Percentiles rank a stretch among this genome's conserved stretches.
phyloP scores from a whole-genome alignment of 2,113 vertebrate species.

The Montifringilla adamsi region DNA sequence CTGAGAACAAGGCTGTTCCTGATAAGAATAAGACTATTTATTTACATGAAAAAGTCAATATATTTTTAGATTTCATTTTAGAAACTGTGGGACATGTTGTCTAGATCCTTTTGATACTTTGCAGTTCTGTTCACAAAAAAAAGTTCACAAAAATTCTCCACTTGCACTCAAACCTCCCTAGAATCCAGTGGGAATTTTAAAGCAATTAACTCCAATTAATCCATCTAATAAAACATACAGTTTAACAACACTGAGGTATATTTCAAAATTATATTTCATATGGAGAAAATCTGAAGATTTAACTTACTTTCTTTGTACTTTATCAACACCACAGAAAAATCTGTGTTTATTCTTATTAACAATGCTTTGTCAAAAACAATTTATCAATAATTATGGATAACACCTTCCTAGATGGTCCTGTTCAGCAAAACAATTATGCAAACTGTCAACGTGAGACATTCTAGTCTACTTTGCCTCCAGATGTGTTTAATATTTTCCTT shows the following conservation, averaged over 20 bases:
- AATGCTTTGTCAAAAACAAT: background rate
- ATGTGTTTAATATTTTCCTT: background rate
- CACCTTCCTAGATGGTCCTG: background rate
- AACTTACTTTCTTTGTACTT: background rate
- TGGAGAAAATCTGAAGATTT: background rate
- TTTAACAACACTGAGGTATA: background rate
- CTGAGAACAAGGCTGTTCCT: background rate
- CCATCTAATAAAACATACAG: background rate
- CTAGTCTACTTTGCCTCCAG: background rate
- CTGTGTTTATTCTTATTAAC: background rate
- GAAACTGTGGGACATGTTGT: background rate
- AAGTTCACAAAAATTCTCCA: background rate
- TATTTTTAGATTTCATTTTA: background rate
- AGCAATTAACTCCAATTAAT: background rate
- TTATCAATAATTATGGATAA: background rate
- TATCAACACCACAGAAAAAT: background rate
- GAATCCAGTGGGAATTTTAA: background rate
- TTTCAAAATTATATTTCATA: background rate
- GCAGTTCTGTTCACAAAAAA: background rate
- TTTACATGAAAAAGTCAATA: background rate
- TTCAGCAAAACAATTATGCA: background rate
- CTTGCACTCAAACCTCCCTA: accelerated
- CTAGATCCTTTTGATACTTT: background rate
- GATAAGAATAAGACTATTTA: background rate
- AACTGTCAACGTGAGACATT: background rate